Evolutionary conservation across 2,797 vertebrate genomes (phyloP).

Genomic region (Myiotriccus ornatus): DNA sequence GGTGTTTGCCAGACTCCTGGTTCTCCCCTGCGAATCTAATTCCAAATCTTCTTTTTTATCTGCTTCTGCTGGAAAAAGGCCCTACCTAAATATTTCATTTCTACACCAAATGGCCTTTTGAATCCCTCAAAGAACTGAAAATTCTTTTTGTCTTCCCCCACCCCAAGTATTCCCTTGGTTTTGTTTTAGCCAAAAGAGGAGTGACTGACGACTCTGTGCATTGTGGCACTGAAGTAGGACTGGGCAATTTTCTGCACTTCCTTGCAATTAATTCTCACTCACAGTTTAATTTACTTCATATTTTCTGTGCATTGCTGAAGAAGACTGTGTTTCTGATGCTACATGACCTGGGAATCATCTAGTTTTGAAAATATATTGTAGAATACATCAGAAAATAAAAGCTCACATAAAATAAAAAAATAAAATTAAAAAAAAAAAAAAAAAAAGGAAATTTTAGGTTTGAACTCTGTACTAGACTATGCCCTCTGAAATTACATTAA

Average conservation of each 20-base stretch:
- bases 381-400: conserved; percentile 6
- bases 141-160: background rate
- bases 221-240: background rate
- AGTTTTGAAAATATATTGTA: background rate
- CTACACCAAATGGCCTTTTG: background rate
- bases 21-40: background rate
- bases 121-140: background rate
- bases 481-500: background rate
- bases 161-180: background rate
- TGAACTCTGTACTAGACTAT: background rate
- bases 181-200: background rate
- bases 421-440: too few relatives aligned
- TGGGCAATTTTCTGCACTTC: background rate
- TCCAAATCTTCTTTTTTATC: background rate
- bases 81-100: background rate
- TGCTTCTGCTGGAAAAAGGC: background rate
- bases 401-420: background rate
- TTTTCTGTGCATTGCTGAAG: background rate
- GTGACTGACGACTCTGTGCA: background rate
- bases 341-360: background rate
- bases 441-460: background rate
- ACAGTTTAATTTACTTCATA: background rate
- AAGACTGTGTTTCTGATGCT: background rate
- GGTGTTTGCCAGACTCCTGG: background rate
- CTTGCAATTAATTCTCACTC: background rate